These are phyloP conservation scores for Odontophorus gujanensis DNA, from an alignment of 2,113 vertebrate species.

Conservation along the genomic window DNA sequence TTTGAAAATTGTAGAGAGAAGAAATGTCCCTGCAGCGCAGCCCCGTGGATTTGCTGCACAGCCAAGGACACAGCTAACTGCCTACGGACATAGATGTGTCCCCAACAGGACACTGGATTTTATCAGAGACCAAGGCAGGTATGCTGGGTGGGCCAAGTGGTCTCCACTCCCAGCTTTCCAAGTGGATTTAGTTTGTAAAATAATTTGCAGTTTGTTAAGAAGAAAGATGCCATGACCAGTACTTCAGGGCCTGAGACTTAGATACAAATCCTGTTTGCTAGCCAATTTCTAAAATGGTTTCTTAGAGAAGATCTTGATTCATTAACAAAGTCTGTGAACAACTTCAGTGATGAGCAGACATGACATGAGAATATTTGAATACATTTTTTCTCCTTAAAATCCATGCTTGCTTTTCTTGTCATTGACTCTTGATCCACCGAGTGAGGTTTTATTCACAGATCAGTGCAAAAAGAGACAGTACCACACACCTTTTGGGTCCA, in stretches of 20 bases:
- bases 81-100: rapidly evolving
- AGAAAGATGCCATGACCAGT: constrained; percentile 1
- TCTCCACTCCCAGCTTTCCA: neutral
- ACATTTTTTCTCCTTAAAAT: neutral
- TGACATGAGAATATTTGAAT: neutral
- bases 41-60: neutral
- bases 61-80: neutral
- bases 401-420: neutral
- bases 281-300: neutral
- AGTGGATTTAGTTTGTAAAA: neutral
- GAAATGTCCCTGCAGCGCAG: neutral
- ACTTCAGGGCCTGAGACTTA: neutral
- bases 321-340: neutral
- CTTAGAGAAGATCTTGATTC: neutral
- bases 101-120: neutral
- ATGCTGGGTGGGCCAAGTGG: neutral
- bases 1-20: neutral
- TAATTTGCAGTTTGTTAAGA: neutral
- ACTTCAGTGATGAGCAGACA: neutral
- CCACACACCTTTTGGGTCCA: neutral
- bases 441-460: neutral
- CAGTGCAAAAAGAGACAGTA: neutral
- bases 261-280: constrained; percentile 9
- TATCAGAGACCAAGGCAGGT: neutral
- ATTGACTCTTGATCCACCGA: neutral